These are phyloP conservation scores for Periophthalmodon schlosseri DNA, from an alignment of 2,113 vertebrate genomes.

Conservation along the genomic window DNA sequence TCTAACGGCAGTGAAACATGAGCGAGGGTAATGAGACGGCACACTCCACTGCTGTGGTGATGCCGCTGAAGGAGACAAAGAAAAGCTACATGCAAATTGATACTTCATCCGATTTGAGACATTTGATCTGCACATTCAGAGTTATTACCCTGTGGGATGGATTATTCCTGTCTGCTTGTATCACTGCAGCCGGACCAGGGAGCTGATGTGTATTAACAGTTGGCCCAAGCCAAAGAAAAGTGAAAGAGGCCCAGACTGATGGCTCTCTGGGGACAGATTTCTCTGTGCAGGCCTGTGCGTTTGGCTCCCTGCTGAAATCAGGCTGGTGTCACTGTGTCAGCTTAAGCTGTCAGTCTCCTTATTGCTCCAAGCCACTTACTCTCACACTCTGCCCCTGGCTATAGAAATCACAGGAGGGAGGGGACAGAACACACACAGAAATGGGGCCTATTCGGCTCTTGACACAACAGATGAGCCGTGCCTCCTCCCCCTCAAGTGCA, in stretches of 20 bases:
- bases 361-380: constrained; percentile 61
- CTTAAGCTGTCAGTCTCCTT: constrained; percentile 65
- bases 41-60: constrained; percentile 43
- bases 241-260: constrained; percentile 65
- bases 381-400: constrained; percentile 38
- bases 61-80: constrained; percentile 32
- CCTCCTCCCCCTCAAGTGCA: constrained; percentile 45
- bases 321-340: constrained; percentile 61
- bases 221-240: constrained; percentile 51
- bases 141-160: constrained; percentile 42
- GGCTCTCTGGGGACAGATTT: constrained; percentile 67
- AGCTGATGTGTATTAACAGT: constrained; percentile 54
- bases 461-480: constrained; percentile 53
- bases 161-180: constrained; percentile 37
- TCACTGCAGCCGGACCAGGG: constrained; percentile 23
- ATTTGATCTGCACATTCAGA: constrained; percentile 46
- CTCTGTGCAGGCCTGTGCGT: constrained; percentile 51
- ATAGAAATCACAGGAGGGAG: constrained; percentile 5
- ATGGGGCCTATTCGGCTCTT: constrained; percentile 46
- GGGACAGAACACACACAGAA: constrained; percentile 6
- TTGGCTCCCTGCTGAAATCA: constrained; percentile 61
- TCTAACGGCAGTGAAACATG: constrained; percentile 70
- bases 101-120: constrained; percentile 47
- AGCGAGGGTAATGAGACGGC: constrained; percentile 68
- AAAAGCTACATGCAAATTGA: constrained; percentile 57